Base-by-base conservation (phyloP, 1,140 invertebrate genomes). In the Polypedilum vanderplanki region DNA sequence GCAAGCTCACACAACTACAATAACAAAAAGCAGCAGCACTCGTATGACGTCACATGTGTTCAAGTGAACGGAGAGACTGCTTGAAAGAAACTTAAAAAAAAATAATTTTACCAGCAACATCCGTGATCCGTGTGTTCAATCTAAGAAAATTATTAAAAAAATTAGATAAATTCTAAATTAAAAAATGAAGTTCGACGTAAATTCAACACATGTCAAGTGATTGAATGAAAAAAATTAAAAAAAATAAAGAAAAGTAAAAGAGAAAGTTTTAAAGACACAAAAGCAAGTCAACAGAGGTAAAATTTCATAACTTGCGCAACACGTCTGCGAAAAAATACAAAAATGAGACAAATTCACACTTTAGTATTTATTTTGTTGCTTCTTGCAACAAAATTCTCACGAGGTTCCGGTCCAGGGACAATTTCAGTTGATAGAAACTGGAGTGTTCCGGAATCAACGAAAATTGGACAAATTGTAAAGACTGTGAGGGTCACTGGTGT, bases 401-500 rank as follows among this genome's bases (percentile, higher is more conserved):
- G 18, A 18, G 65, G 65, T 9, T 7, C 18, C 89, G 78, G 83
- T 80, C 76, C 78, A 7, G 65, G 17, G 4, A 70, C 65, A 4
- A 70, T 70, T 5, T 18, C 10, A 4, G 78, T 91, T 20, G 86
- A 89, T 15, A 82, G 90, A 74, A 87, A 89, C 78, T 91, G 90
- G 90, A 81, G 85, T 5, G 86, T 93, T 65, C 81, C 83, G 7
- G 89, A 90, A 77, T 84, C 84, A 0, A 89, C 90, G 77, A 82
- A 85, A 15, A 85, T 91, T 5, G 90, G 90, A 46, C 85, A 85
- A 15, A 82, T 88, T 10, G 87, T 92, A 10, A 86, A 86, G 1
- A 83, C 86, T 41, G 87, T 89, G 1, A 80, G 81, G 10, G 88
- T 87, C 0, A 81, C 84, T 7, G 90, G 91, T 78, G 83, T 84